phyloP scores from a whole-genome alignment of 2,888 invertebrate species.

The Ganaspis brasiliensis region DNA sequence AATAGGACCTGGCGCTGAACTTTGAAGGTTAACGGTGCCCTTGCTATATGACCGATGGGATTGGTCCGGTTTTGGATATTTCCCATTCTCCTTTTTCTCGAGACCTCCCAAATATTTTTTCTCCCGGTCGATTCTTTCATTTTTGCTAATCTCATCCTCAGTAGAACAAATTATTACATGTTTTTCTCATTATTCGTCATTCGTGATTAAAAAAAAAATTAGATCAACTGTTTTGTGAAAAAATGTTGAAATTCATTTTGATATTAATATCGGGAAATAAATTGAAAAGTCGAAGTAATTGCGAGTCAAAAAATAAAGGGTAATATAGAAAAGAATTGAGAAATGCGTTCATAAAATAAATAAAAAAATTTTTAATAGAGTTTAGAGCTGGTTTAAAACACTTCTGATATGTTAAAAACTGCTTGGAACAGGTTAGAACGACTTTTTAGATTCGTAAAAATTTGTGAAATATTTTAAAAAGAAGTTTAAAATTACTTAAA shows the following conservation, averaged over 20 bases:
- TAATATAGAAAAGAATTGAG: too few relatives aligned
- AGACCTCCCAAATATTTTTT: constrained; percentile 22
- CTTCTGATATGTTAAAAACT: too few relatives aligned
- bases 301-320: too few relatives aligned
- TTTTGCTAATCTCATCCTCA: not conserved
- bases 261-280: not conserved
- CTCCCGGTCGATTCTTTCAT: not conserved
- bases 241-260: not conserved
- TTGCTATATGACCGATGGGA: constrained; percentile 24
- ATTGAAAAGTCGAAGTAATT: too few relatives aligned
- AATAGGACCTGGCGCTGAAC: constrained; percentile 58
- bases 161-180: not conserved
- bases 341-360: too few relatives aligned
- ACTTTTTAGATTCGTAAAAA: too few relatives aligned
- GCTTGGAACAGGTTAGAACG: too few relatives aligned
- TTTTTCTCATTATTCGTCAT: not conserved
- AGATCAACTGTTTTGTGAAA: not conserved
- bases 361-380: too few relatives aligned
- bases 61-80: constrained; percentile 6
- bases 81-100: not conserved
- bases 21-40: constrained; percentile 33
- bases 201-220: not conserved
- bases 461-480: too few relatives aligned
- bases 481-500: too few relatives aligned
- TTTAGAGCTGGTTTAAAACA: too few relatives aligned